Percentiles rank a stretch among this genome's conserved stretches.
These are phyloP conservation scores for Lordiphosa collinella DNA, from an alignment of 1,140 invertebrate genomes.

Conservation along the genomic window DNA sequence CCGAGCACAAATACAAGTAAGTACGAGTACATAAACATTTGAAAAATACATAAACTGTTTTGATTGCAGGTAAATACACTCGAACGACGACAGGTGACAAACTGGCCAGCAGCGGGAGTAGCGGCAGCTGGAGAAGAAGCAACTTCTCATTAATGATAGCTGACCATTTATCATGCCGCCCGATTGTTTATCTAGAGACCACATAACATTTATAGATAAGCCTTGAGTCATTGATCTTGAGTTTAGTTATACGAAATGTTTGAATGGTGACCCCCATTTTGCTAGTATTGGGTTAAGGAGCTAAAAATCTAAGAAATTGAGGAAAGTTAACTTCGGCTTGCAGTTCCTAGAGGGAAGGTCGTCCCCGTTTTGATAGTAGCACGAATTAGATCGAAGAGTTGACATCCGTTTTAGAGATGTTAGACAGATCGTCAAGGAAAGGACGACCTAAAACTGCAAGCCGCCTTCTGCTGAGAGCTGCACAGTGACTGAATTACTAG, in stretches of 20 bases:
- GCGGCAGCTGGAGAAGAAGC: neutral
- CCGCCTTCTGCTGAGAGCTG: too few relatives aligned
- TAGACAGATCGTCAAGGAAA: too few relatives aligned
- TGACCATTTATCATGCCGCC: constrained; percentile 65
- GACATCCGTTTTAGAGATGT: too few relatives aligned
- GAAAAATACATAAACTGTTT: constrained; percentile 57
- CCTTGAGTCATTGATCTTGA: constrained; percentile 56
- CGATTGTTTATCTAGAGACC: constrained; percentile 46
- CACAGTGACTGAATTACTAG: too few relatives aligned
- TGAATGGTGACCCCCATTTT: too few relatives aligned
- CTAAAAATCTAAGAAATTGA: too few relatives aligned
- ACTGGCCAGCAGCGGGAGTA: neutral
- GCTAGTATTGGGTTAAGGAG: constrained; percentile 6
- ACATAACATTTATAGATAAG: constrained; percentile 44
- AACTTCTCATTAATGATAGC: constrained; percentile 57
- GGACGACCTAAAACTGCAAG: too few relatives aligned
- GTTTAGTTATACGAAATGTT: neutral
- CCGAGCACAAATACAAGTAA: constrained; percentile 41
- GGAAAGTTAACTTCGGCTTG: too few relatives aligned
- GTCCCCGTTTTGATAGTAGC: too few relatives aligned
- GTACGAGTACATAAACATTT: constrained; percentile 11
- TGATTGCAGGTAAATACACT: constrained; percentile 68
- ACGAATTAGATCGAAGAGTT: too few relatives aligned
- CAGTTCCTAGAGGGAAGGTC: too few relatives aligned
- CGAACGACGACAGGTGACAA: constrained; percentile 9